Base-by-base conservation (phyloP, 2,113 vertebrate species). In the Hirundichthys speculiger region DNA sequence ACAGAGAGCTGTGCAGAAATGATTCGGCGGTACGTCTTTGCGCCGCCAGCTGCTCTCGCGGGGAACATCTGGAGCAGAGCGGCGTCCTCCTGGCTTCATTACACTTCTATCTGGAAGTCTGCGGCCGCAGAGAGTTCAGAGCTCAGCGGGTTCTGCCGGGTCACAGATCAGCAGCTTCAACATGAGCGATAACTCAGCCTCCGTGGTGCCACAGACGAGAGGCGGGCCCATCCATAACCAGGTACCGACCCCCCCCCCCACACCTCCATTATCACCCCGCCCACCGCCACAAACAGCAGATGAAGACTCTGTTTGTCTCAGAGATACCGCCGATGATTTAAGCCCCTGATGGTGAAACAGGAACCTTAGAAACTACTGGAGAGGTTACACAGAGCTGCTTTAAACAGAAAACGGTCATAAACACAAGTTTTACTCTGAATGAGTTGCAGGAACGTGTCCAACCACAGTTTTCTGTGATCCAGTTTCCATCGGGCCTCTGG, bases 181-280 rank as follows among this genome's bases (percentile, higher is more conserved):
- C 66, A 74, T 1, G 20, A 64, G 70, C 66, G 50, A 74, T 84
- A 83, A 83, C 65, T 84, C 82, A 85, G 68, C 40, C 39, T 14
- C 9, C 4, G 62, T 15, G 11, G 43, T 16, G 72, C 60, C 72
- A 19, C 30, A 0, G 57, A 67, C 69, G 41, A 51, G 54, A 49
- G 45, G 58, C 59, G 22, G 53, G 47, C 2, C 13, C 57, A 73
- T 79, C 59, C 53, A 56, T 76, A 66, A 81, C 63, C 48, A 25
- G 57, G 15, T 34, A 60, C 50, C 15, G 2, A 13, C n/a, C n/a
- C n/a, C n/a, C 20, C 12, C 27, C 19, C 53, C 6, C 71, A 4
- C 75, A 56, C 52, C 27, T 19, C 38, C 47, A 30, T 10, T 27
- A 19, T 24, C 53, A 30, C 60, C 13, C 3, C 9, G 18, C 45